A percentile compares a stretch with the other conserved stretches of the same genome.
These are phyloP conservation scores for Gorsachius magnificus DNA, from an alignment of 2,797 vertebrate genomes.

Conservation along the genomic window DNA sequence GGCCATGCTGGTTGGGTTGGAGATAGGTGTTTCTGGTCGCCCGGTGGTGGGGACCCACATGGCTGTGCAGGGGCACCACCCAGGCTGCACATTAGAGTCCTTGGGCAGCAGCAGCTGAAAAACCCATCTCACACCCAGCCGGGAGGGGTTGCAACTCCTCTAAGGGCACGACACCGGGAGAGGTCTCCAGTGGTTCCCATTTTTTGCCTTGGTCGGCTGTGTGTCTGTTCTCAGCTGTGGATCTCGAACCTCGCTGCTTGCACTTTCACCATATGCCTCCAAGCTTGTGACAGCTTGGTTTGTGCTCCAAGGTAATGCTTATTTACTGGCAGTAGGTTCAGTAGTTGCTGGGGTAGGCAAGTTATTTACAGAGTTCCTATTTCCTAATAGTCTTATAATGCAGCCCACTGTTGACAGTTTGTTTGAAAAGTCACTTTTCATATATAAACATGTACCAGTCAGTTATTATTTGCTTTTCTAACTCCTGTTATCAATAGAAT, in stretches of 20 bases:
- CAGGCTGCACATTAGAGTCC: background rate
- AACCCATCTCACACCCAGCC: background rate
- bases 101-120: background rate
- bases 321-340: slow-evolving; percentile 59
- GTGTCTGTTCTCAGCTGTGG: background rate
- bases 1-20: background rate
- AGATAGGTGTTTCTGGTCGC: background rate
- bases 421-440: slow-evolving; percentile 63
- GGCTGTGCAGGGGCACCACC: background rate
- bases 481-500: slow-evolving; percentile 67
- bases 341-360: slow-evolving; percentile 19
- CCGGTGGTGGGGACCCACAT: background rate
- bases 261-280: background rate
- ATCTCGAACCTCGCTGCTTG: background rate
- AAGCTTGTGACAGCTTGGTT: slow-evolving; percentile 36
- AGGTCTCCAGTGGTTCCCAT: background rate
- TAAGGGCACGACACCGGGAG: accelerated
- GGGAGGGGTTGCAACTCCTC: background rate
- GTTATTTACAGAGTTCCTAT: slow-evolving; percentile 56
- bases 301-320: slow-evolving; percentile 24
- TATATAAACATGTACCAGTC: slow-evolving; percentile 63
- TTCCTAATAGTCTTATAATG: slow-evolving; percentile 60
- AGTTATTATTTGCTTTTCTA: slow-evolving; percentile 66
- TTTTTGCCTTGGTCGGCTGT: background rate
- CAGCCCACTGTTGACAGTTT: slow-evolving; percentile 60